Evolutionary conservation across 2,113 vertebrate species (phyloP).

Genomic region (Chloropsis hardwickii): DNA sequence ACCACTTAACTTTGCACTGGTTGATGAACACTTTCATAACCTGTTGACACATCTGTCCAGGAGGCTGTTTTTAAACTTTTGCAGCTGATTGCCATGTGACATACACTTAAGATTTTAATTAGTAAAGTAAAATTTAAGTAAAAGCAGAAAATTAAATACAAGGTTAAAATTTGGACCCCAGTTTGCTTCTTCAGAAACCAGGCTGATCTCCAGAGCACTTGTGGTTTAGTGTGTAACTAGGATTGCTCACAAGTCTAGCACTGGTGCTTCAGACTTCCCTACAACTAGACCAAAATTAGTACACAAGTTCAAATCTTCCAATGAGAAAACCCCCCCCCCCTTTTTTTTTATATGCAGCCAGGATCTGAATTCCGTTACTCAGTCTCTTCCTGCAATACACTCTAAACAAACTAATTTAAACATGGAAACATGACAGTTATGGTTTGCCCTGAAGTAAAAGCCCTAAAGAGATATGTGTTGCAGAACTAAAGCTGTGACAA

Average conservation of each 20-base stretch:
- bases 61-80: not conserved
- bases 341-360: not conserved
- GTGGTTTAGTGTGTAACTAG: not conserved
- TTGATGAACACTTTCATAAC: not conserved
- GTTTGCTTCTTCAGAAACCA: not conserved
- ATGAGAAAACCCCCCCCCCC: rapidly evolving
- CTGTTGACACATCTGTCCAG: not conserved
- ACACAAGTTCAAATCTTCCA: not conserved
- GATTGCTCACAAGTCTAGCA: not conserved
- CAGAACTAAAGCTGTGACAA: slow-evolving; percentile 11
- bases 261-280: not conserved
- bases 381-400: not conserved
- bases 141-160: not conserved
- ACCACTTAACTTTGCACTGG: not conserved
- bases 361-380: not conserved
- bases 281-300: not conserved
- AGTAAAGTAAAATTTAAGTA: too few relatives aligned
- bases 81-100: not conserved
- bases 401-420: slow-evolving; percentile 19
- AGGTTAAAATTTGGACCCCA: not conserved
- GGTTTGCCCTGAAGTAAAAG: slow-evolving; percentile 14
- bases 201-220: not conserved
- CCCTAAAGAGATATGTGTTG: not conserved
- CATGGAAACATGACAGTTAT: not conserved
- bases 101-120: not conserved